Base-by-base conservation (phyloP, 2,113 vertebrate genomes). In the Numenius arquata region DNA sequence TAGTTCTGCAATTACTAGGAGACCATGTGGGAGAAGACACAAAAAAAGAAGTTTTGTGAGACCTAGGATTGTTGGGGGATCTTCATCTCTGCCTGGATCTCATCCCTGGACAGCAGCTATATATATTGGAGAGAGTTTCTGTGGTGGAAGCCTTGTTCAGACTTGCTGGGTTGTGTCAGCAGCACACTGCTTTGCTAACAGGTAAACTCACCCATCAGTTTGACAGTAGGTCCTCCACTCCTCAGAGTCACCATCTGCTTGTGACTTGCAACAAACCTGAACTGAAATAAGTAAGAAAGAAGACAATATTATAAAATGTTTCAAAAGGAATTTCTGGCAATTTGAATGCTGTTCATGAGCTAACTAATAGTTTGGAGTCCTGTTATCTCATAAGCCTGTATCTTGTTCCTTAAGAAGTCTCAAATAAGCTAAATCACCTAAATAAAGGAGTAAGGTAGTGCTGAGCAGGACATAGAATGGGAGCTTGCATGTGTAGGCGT, bases 71-170 rank as follows among this genome's bases (percentile, higher is more conserved):
- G 11, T 99, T 8, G 99, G 99, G 0, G 99, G 99, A 23, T 98
- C 88, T 7, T 97, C 98, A 0, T 97, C 99, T 4, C 95, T 99
- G 96, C 98, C 99, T 1, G 99, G 99, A 23, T 98, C 98, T 65
- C 98, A 99, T 89, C 99, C 99, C 26, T 99, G 99, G 99, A 98
- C 99, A 97, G 99, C 98, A 8, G 98, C 99, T 65, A 96, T 99
- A 96, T 99, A 99, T 94, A 98, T 99, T 8, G 98, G 98, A n/a
- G 40, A 97, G 15, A 97, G 88, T 85, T 99, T 99, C 97, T 99
- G 99, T 1, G 98, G 98, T 0, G 99, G 99, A 38, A 99, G 98
- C 38, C 98, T 99, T 22, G 71, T 99, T n/a, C 97, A 98, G 65
- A 98, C 99, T 23, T 99, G 99, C 92, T 99, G 99, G 99, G 97